These are phyloP conservation scores for Melanchra persicariae DNA, from an alignment of 2,888 invertebrate genomes.

Conservation along the genomic window DNA sequence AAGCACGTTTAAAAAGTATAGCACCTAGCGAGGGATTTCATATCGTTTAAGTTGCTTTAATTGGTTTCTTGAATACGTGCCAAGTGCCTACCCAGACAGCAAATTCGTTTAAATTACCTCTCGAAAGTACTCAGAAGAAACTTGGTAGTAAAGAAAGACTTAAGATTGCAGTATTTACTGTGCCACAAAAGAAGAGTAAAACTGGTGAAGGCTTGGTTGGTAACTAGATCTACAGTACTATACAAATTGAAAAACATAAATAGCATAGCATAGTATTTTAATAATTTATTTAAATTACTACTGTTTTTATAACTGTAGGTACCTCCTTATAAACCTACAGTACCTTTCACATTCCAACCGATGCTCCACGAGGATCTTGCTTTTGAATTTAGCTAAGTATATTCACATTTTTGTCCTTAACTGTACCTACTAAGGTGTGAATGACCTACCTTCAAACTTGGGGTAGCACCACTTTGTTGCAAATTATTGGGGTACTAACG, in stretches of 20 bases:
- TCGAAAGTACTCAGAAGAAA: neutral
- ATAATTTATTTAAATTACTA: too few species aligned
- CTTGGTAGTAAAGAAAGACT: neutral
- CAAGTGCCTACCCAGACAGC: conserved; percentile 14
- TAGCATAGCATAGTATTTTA: too few species aligned
- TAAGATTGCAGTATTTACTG: neutral
- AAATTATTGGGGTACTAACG: conserved; percentile 28
- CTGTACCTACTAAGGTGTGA: conserved; percentile 22
- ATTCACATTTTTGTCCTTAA: neutral
- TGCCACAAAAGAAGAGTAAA: neutral
- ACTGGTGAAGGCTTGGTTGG: neutral
- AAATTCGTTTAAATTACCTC: neutral
- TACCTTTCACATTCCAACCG: neutral
- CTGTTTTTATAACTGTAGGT: too few species aligned
- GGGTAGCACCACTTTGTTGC: conserved; percentile 17
- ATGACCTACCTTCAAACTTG: conserved; percentile 19
- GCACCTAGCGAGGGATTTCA: neutral
- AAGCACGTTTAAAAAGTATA: neutral
- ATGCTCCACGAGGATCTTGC: neutral
- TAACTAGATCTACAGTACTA: neutral
- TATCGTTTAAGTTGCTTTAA: conserved; percentile 8
- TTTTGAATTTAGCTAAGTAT: neutral
- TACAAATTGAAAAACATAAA: too few species aligned
- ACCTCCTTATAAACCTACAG: neutral
- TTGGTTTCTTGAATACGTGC: conserved; percentile 31